Conservation (phyloP, 2,797 vertebrate species). For the Geotrypetes seraphini region DNA sequence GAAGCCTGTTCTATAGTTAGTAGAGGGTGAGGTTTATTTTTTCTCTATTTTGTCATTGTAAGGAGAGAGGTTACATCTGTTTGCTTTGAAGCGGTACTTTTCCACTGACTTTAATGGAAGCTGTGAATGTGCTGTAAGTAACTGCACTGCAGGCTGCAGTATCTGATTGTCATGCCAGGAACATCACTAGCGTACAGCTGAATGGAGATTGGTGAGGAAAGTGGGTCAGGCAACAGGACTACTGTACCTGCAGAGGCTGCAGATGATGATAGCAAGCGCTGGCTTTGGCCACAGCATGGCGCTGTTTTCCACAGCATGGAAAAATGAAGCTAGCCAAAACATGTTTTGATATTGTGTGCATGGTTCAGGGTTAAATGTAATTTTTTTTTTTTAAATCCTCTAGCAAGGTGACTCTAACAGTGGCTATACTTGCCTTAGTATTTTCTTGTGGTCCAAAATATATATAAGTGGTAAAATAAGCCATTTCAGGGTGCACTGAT, state of each 20-base stretch:
- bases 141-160: conserved; percentile 59
- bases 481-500: too few species aligned
- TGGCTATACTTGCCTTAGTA: too few species aligned
- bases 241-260: conserved; percentile 50
- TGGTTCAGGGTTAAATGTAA: not conserved
- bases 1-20: too few species aligned
- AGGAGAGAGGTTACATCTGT: conserved; percentile 34
- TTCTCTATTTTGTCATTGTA: conserved; percentile 9
- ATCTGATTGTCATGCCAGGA: conserved; percentile 63
- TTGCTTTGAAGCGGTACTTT: conserved; percentile 49
- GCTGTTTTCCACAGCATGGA: conserved; percentile 46
- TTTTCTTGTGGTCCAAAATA: too few species aligned
- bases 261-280: conserved; percentile 22
- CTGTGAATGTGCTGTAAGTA: conserved; percentile 44
- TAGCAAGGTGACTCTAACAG: too few species aligned
- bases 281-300: conserved; percentile 49
- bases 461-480: too few species aligned
- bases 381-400: too few species aligned
- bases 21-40: not conserved
- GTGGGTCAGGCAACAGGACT: conserved; percentile 57
- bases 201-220: conserved; percentile 55
- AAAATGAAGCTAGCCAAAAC: too few species aligned
- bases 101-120: conserved; percentile 51
- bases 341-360: not conserved
- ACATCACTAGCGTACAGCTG: conserved; percentile 53